Evolutionary conservation across 2,113 vertebrate genomes (phyloP), one percentile per base, ranked within the genome.

Genomic region (Paramormyrops kingsleyae): DNA sequence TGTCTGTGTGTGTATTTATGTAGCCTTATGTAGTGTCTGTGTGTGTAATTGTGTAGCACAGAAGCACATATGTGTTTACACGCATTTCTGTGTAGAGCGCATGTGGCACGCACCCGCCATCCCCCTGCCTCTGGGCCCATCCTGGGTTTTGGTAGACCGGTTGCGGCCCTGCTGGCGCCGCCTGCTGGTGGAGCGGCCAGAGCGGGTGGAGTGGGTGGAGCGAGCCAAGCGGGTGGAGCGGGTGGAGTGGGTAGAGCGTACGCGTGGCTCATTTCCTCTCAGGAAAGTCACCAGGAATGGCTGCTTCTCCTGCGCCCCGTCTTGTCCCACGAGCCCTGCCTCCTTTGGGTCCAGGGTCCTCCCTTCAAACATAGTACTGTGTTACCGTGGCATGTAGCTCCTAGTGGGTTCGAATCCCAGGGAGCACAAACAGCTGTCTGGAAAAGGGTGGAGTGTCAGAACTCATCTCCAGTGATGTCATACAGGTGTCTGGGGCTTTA

Each of bases 231-330:
- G 35, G 35, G 35, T n/a, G n/a, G 95, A 96, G 87, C 99, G 97
- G 1, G 98, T 0, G 15, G 99, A 97, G 84, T 98, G 94, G 0
- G 97, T 94, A 0, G 95, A 96, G 87, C 98, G 97, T 1, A 98
- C 90, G 0, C 97, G 98, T 88, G 98, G 96, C 91, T 99, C 97
- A 0, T 97, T 98, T 90, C 98, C 97, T 95, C 99, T 99, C 94
- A 99, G 99, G 96, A 99, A 99, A 15, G 98, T 98, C 95, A 99
- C 99, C 97, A 99, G 97, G 95, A 99, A 99, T 59, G 99, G 98
- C 94, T 99, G 98, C 92, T 97, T 99, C 94, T 99, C 97, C 0
- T 97, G 95, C 1, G 98, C 96, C 0, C 98, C 99, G 12, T 97
- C 97, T 39, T 97, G 96, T 21, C 97, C 98, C 5, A 99, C 94